Conservation (phyloP, 2,888 invertebrate species). For the Caenorhabditis sp. region DNA sequence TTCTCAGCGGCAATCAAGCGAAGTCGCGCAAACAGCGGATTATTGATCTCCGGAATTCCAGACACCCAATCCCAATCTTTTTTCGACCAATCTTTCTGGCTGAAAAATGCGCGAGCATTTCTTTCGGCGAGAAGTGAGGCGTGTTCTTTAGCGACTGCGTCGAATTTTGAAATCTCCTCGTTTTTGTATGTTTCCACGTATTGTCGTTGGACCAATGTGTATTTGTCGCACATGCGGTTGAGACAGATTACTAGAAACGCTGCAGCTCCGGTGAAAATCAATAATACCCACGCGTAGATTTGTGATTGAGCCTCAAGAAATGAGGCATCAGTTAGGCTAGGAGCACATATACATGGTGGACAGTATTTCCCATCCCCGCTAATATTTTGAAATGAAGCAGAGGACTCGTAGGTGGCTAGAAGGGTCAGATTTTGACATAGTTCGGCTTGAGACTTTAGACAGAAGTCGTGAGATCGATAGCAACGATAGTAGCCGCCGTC, state of each 20-base stretch:
- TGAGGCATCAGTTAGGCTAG: slow-evolving; percentile 44
- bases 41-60: slow-evolving; percentile 53
- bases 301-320: slow-evolving; percentile 62
- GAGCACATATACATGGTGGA: slow-evolving; percentile 57
- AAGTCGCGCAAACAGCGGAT: slow-evolving; percentile 56
- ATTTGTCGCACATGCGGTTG: slow-evolving; percentile 64
- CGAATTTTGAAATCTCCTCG: slow-evolving; percentile 60
- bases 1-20: slow-evolving; percentile 55
- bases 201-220: slow-evolving; percentile 62
- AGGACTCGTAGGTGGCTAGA: slow-evolving; percentile 27
- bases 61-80: slow-evolving; percentile 66
- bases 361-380: slow-evolving; percentile 57
- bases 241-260: slow-evolving; percentile 58
- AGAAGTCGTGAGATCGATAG: slow-evolving; percentile 54
- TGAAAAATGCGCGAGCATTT: slow-evolving; percentile 63
- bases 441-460: slow-evolving; percentile 37
- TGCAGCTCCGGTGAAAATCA: slow-evolving; percentile 48
- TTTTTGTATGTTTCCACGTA: slow-evolving; percentile 64
- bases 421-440: slow-evolving; percentile 52
- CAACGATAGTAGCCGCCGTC: slow-evolving; percentile 65
- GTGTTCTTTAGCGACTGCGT: slow-evolving; percentile 58
- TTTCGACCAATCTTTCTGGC: slow-evolving; percentile 56
- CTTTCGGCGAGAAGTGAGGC: slow-evolving; percentile 56
- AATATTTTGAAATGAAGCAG: slow-evolving; percentile 35
- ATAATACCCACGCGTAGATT: slow-evolving; percentile 59